phyloP scores from a whole-genome alignment of 2,888 invertebrate species.

The Eupeodes latifasciatus region DNA sequence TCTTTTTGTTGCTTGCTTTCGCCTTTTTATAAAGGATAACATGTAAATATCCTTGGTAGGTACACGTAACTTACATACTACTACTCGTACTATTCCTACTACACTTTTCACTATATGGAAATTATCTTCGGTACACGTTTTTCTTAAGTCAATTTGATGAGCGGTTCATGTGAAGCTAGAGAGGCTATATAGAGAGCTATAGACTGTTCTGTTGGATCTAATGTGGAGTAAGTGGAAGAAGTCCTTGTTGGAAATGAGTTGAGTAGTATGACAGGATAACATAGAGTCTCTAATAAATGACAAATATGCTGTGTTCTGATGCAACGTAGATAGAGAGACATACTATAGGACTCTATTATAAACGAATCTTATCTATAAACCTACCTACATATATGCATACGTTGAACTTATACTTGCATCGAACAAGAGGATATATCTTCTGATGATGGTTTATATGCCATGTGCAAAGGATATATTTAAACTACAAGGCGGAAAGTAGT shows the following conservation, averaged over 20 bases:
- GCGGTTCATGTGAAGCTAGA: constrained; percentile 40
- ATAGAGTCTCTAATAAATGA: constrained; percentile 52
- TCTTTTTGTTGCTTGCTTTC: not conserved
- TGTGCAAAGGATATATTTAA: constrained; percentile 27
- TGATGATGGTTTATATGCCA: not conserved
- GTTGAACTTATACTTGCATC: too few species aligned
- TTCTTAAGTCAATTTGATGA: constrained; percentile 72
- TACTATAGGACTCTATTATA: not conserved
- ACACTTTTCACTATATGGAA: not conserved
- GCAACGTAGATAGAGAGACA: constrained; percentile 15
- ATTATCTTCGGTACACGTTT: constrained; percentile 49
- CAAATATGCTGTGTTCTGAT: constrained; percentile 59
- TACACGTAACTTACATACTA: not conserved
- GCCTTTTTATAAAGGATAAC: constrained; percentile 28
- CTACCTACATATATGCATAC: not conserved
- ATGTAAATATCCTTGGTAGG: constrained; percentile 42
- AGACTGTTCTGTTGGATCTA: constrained; percentile 7
- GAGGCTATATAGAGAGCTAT: not conserved
- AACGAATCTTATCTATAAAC: not conserved
- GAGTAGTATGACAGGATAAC: constrained; percentile 39
- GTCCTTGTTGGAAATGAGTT: constrained; percentile 21
- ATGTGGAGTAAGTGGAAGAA: not conserved
- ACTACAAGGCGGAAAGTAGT: constrained; percentile 47
- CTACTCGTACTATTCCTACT: not conserved
- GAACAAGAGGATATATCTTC: not conserved